Base-by-base conservation (phyloP, 2,888 invertebrate genomes). In the Dermolepida albohirtum region DNA sequence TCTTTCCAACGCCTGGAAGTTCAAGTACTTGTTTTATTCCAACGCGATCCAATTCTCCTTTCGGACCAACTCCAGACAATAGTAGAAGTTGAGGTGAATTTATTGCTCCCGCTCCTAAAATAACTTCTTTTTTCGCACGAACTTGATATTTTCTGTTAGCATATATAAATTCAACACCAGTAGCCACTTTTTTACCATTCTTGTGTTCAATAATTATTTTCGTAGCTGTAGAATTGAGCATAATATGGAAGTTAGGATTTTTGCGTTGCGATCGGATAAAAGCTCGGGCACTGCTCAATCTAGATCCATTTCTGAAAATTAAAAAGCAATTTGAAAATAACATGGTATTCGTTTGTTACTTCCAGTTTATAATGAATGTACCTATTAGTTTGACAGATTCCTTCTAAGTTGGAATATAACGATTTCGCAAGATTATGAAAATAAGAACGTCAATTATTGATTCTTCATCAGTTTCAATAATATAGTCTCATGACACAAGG, bases 11-110 rank as follows among this genome's bases (percentile, higher is more conserved):
- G 0, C 91, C 91, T 0, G 89, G 90, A 16, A 90, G 80, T 70
- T 90, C 86, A 70, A 87, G 86, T 27, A 89, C 83, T 8, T 88
- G 85, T 5, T 86, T 86, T 29, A 91, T 87, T 64, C 88, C 87
- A 67, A 88, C 86, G 66, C 85, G 84, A 50, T 86, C 81, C 1
- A 91, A 80, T 51, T 88, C 88, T 5, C 86, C 84, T 74, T 85
- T 87, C 0, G 91, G 89, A 0, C 91, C 91, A 6, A 91, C 85
- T 8, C 91, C 91, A 0, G 90, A 91, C 2, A 89, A 85, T 2
- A 90, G 77, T 2, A 91, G 84, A 10, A 91, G 81, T 81, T 91
- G 89, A 0, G 91, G 90, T 0, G 90, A 88, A 79, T 90, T 90
- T 8, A 91, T 78, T 0, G 90, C 86, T 0, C 91, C 91, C 2